A percentile compares a stretch with the other conserved stretches of the same genome.
Evolutionary conservation across 1,140 invertebrate species (phyloP).

Genomic region (Dendroctonus valens): DNA sequence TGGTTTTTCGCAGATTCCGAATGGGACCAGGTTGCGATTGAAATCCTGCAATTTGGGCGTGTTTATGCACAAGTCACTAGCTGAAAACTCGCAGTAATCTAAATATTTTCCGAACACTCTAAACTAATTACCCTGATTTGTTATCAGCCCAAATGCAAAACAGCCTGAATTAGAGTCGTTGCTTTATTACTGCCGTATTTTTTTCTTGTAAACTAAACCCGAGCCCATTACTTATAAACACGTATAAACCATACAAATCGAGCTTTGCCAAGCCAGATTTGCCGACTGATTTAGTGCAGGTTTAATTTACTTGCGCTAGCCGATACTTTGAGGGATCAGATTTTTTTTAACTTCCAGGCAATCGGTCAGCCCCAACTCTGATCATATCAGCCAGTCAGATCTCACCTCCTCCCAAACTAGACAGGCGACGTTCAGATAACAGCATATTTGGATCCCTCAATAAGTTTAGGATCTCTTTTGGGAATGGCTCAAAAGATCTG

Average conservation of each 20-base stretch:
- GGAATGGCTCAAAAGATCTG: conserved; percentile 35
- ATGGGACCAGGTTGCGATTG: too few relatives aligned
- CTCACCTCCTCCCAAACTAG: conserved; percentile 20
- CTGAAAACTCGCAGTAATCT: too few relatives aligned
- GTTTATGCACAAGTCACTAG: too few relatives aligned
- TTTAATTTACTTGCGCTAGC: not conserved
- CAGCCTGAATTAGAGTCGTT: too few relatives aligned
- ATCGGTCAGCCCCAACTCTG: conserved; percentile 35
- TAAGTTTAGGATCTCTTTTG: conserved; percentile 37
- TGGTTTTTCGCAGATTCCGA: too few relatives aligned
- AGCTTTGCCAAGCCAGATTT: not conserved
- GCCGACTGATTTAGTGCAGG: not conserved
- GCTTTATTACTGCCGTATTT: not conserved
- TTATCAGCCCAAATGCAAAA: too few relatives aligned
- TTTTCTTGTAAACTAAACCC: not conserved
- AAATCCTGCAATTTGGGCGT: too few relatives aligned
- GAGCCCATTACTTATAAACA: not conserved
- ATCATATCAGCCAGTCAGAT: conserved; percentile 32
- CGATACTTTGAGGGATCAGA: not conserved
- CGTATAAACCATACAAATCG: not conserved
- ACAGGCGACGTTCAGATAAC: conserved; percentile 36
- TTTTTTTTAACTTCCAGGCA: conserved; percentile 7
- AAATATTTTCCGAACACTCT: too few relatives aligned
- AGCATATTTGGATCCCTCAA: conserved; percentile 42
- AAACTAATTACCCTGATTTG: too few relatives aligned